Evolutionary conservation across 2,797 vertebrate species (phyloP), one percentile per base, ranked within the genome.

Genomic region (Acanthopagrus latus): DNA sequence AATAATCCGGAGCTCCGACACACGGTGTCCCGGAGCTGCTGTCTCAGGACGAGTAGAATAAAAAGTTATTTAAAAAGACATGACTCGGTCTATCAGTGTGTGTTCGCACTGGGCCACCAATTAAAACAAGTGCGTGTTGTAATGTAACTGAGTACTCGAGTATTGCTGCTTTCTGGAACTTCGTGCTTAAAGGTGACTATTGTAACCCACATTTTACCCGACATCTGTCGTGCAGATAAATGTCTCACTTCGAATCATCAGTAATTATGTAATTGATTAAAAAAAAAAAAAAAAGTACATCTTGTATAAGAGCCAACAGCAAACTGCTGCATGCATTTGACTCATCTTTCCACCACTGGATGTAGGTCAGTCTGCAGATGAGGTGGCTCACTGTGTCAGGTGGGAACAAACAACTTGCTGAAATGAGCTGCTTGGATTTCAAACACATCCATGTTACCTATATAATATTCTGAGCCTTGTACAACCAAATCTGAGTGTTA

Each of bases 1-100:
- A 89, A 70, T 20, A 74, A 91, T 82, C 92, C 85, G 74, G 90
- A 64, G 82, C 4, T 27, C 3, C 2, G 10, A 13, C 51, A 4
- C 21, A 29, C 29, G 6, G 29, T 23, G 47, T 1, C n/a, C n/a
- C n/a, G n/a, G 25, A 56, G 41, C 72, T 64, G 29, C 69, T 27
- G 75, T 7, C 21, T 10, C 38, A 23, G 20, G 20, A 21, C 14
- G 25, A 50, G 38, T 3, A 48, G 38, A 20, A n/a, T 0, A 21
- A n/a, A 21, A n/a, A 21, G 7, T 12, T 16, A 13, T n/a, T 51
- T 43, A 6, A 71, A 13, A 55, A 17, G 1, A 55, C n/a, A 0
- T 44, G n/a, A 0, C 17, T 5, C 25, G 3, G 7, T 21, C 4
- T 18, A 14, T 5, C 6, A 3, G 11, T 27, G 10, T 27, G 10